These are phyloP conservation scores for Athene cunicularia DNA, from an alignment of 2,113 vertebrate genomes.

Conservation along the genomic window DNA sequence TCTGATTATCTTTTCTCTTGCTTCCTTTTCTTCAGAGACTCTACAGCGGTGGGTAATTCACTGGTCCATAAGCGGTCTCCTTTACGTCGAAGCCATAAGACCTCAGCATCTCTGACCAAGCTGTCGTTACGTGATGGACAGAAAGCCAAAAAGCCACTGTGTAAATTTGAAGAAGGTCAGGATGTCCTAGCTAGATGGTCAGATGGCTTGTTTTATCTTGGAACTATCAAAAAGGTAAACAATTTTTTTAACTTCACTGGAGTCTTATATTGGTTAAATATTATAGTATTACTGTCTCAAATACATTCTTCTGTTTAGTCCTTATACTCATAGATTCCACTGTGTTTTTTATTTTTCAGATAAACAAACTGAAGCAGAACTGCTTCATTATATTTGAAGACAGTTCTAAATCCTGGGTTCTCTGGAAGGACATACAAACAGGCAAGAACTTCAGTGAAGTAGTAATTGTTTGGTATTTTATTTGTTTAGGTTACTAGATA, in stretches of 20 bases:
- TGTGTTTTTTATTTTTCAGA: conserved; percentile 78
- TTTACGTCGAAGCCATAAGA: conserved; percentile 84
- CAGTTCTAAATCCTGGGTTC: conserved; percentile 97
- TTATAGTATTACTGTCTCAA: neutral
- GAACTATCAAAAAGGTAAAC: conserved; percentile 96
- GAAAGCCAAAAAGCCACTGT: conserved; percentile 85
- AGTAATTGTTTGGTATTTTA: conserved; percentile 4
- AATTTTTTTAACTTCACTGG: neutral
- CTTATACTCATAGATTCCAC: conserved; percentile 18
- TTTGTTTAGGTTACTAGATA: neutral
- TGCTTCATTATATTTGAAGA: conserved; percentile 99
- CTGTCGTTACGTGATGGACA: conserved; percentile 86
- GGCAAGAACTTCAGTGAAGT: conserved; percentile 76
- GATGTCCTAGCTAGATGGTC: conserved; percentile 99
- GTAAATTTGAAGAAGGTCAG: conserved; percentile 96
- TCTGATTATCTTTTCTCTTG: neutral
- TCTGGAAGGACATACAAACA: conserved; percentile 99
- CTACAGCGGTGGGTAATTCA: conserved; percentile 90
- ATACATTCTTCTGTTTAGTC: neutral
- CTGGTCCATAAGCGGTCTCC: conserved; percentile 90
- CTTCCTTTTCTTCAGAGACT: conserved; percentile 82
- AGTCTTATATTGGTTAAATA: neutral
- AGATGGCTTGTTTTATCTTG: conserved; percentile 98
- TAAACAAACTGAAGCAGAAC: conserved; percentile 93
- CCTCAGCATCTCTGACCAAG: conserved; percentile 84